phyloP scores from a whole-genome alignment of 1,140 invertebrate genomes.

The Drosophila simulans region DNA sequence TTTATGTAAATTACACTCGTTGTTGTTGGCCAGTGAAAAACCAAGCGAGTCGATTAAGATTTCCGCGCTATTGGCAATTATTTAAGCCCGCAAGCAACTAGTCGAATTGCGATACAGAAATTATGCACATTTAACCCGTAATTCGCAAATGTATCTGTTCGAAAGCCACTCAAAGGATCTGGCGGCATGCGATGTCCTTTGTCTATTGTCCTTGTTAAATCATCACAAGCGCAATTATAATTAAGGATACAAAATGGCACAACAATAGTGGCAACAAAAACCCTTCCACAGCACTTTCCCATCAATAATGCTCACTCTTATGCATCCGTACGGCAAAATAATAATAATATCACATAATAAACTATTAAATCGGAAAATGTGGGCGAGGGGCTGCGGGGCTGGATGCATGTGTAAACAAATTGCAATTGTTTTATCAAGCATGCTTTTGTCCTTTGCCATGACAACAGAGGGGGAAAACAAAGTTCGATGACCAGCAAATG shows the following conservation, averaged over 20 bases:
- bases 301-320: constrained; percentile 26
- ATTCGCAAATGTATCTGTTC: constrained; percentile 2
- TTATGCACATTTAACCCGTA: constrained; percentile 4
- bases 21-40: not conserved
- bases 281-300: constrained; percentile 27
- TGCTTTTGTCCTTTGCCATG: constrained; percentile 61
- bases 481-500: constrained; percentile 1
- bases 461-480: constrained; percentile 29
- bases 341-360: constrained; percentile 67
- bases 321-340: constrained; percentile 40
- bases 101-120: too few species aligned
- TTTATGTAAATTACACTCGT: constrained; percentile 7
- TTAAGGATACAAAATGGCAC: constrained; percentile 42
- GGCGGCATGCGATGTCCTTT: constrained; percentile 18
- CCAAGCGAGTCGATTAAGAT: not conserved
- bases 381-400: not conserved
- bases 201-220: constrained; percentile 46
- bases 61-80: constrained; percentile 20
- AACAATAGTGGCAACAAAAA: constrained; percentile 47
- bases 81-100: constrained; percentile 18
- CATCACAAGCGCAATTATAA: constrained; percentile 45
- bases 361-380: constrained; percentile 54
- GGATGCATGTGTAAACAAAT: constrained; percentile 62
- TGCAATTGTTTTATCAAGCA: constrained; percentile 70
- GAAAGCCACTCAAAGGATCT: constrained; percentile 21